Base-by-base conservation (phyloP, 2,113 vertebrate species). In the Tichodroma muraria region DNA sequence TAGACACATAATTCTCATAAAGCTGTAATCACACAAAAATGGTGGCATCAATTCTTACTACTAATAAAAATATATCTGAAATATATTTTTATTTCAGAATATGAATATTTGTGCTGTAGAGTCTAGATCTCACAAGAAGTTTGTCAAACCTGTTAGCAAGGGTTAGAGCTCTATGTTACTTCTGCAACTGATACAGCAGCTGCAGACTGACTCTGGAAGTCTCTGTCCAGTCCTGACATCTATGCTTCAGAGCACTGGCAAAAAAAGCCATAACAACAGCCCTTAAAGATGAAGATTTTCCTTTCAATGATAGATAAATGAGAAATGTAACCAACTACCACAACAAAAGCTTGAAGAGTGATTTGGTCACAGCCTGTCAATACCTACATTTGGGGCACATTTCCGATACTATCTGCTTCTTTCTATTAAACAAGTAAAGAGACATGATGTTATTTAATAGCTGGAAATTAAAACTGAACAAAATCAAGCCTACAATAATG, bases 201-300 rank as follows among this genome's bases (percentile, higher is more conserved):
- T 78, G 57, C 35, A 71, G n/a, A 31, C 11, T 35, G 21, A 85
- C 28, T 37, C 42, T 57, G 31, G 30, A 75, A 89, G 18, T 69
- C 38, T 86, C 80, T 91, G 49, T 84, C 37, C 44, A 64, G 49
- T 82, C 40, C 70, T 76, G 70, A 89, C 24, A 4, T 49, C 22
- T 81, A 20, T 1, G 2, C 20, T 53, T 79, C 45, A 65, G 33
- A 53, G 16, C 5, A 68, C 33, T 30, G 11, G 5, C 3, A 59
- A 27, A 59, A 70, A 42, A 10, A 15, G 1, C 11, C 0, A 0
- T n/a, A 45, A 60, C 4, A 13, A 14, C 19, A 49, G 69, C 49
- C 4, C 22, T 50, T 66, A 40, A 18, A 40, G 11, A 7, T 40
- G 10, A 68, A 66, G 37, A 14, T 35, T 42, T 63, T 65, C 31